Percentiles rank a stretch among this genome's conserved stretches.
phyloP scores from a whole-genome alignment of 1,140 invertebrate genomes.

The Trissolcus basalis region DNA sequence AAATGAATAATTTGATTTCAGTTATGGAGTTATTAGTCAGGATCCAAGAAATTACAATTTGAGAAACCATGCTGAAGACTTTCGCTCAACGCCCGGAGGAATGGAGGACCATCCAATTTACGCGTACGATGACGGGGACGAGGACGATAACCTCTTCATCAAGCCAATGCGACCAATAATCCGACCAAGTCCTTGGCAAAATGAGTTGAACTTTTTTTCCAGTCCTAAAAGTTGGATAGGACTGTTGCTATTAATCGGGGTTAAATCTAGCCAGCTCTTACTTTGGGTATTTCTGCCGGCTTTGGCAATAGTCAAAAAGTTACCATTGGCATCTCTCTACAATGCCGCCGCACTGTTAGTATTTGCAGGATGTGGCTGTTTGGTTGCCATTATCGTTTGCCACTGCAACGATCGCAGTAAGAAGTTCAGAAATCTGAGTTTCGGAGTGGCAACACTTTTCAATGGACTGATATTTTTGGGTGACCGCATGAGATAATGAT shows the following conservation, averaged over 20 bases:
- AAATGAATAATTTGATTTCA: not conserved
- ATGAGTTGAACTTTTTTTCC: slow-evolving; percentile 52
- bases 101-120: slow-evolving; percentile 23
- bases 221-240: slow-evolving; percentile 61
- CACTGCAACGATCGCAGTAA: slow-evolving; percentile 54
- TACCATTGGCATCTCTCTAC: slow-evolving; percentile 24
- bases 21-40: slow-evolving; percentile 19
- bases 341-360: slow-evolving; percentile 46
- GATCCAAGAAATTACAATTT: slow-evolving; percentile 25
- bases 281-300: slow-evolving; percentile 64
- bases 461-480: slow-evolving; percentile 57
- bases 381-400: slow-evolving; percentile 50
- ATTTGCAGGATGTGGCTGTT: slow-evolving; percentile 47
- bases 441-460: slow-evolving; percentile 53
- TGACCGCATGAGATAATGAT: slow-evolving; percentile 18
- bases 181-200: slow-evolving; percentile 45
- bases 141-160: slow-evolving; percentile 57
- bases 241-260: slow-evolving; percentile 49
- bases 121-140: slow-evolving; percentile 38
- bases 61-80: slow-evolving; percentile 4
- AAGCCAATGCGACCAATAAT: slow-evolving; percentile 19
- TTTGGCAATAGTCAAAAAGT: slow-evolving; percentile 34
- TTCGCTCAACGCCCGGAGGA: not conserved
- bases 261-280: slow-evolving; percentile 56
- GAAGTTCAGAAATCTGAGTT: slow-evolving; percentile 50